Evolutionary conservation across 2,797 vertebrate genomes (phyloP).

Genomic region (Silurus aristotelis): DNA sequence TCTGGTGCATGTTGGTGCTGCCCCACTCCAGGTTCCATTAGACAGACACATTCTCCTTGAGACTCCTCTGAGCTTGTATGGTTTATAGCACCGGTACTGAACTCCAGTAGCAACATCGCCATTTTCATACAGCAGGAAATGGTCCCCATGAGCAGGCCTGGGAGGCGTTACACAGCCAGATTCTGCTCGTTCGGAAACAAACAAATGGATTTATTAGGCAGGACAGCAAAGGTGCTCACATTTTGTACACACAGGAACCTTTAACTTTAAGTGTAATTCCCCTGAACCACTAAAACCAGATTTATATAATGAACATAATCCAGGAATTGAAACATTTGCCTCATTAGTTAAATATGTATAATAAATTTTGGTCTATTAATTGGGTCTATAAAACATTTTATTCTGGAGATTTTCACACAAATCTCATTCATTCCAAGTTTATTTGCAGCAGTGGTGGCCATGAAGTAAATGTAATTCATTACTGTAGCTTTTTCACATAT

Average conservation of each 20-base stretch:
- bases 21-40: conserved; percentile 82
- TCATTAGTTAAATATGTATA: background rate
- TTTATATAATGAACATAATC: background rate
- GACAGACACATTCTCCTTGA: conserved; percentile 80
- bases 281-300: background rate
- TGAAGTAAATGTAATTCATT: too few species aligned
- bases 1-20: conserved; percentile 83
- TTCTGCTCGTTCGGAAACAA: conserved; percentile 33
- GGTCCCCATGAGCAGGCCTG: conserved; percentile 78
- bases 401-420: too few species aligned
- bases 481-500: too few species aligned
- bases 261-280: background rate
- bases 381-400: background rate
- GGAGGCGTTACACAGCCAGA: conserved; percentile 75
- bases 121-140: conserved; percentile 72
- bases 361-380: background rate
- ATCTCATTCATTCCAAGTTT: too few species aligned
- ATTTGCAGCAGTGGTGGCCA: background rate
- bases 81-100: conserved; percentile 80
- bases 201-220: background rate
- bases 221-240: background rate
- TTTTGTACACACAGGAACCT: background rate
- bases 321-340: background rate
- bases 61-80: conserved; percentile 79
- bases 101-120: conserved; percentile 72